Evolutionary conservation across 2,888 invertebrate genomes (phyloP).

Genomic region (Macropis europaea): DNA sequence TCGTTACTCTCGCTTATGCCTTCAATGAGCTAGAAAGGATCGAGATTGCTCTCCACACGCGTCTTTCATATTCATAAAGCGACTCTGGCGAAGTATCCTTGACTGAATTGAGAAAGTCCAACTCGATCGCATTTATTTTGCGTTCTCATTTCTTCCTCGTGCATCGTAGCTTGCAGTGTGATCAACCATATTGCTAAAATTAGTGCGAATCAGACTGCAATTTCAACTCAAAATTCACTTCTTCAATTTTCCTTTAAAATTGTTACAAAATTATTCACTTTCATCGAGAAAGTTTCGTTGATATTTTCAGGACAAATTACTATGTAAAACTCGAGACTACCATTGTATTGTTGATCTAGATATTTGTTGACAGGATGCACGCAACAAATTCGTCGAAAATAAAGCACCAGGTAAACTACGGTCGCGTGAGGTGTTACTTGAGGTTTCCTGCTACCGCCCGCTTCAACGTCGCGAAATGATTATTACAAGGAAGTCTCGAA

Average conservation of each 20-base stretch:
- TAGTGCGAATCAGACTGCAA: no score
- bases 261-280: no score
- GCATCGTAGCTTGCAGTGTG: background rate
- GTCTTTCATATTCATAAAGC: constrained; percentile 65
- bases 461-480: background rate
- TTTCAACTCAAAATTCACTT: no score
- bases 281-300: no score
- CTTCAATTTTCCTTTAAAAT: background rate
- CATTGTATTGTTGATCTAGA: no score
- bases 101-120: constrained; percentile 72
- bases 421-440: background rate
- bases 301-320: no score
- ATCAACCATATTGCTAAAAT: no score
- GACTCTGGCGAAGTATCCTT: constrained; percentile 68
- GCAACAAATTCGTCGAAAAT: no score
- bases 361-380: no score
- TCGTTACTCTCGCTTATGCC: background rate
- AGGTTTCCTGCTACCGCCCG: constrained; percentile 6
- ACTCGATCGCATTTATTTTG: constrained; percentile 28
- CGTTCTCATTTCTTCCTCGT: no score
- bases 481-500: constrained; percentile 15
- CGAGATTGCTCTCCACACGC: background rate
- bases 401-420: no score
- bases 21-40: constrained; percentile 4
- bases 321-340: no score